Evolutionary conservation across 2,888 invertebrate genomes (phyloP).

Genomic region (Norana najaformis): DNA sequence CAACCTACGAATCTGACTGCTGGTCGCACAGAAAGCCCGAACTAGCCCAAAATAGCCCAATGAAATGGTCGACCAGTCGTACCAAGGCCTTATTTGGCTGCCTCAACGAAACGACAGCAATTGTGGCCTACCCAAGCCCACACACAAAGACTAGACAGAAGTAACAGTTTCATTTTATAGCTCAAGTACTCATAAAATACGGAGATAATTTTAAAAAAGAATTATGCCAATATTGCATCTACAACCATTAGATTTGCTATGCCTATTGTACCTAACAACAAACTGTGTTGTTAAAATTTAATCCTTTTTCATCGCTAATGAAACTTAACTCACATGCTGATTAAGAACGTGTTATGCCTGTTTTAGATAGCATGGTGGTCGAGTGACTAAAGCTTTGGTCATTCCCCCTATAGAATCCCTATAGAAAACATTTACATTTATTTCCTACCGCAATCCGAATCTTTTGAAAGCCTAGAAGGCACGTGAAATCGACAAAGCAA

Average conservation of each 20-base stretch:
- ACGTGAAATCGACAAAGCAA: not conserved
- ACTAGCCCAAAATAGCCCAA: not conserved
- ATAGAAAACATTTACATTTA: too few species aligned
- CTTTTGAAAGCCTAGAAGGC: not conserved
- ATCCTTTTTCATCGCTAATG: not conserved
- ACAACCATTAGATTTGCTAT: not conserved
- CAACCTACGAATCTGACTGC: constrained; percentile 13
- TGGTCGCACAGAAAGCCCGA: not conserved
- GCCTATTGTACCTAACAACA: not conserved
- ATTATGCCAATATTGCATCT: not conserved
- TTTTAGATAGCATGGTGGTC: too few species aligned
- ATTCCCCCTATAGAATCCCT: too few species aligned
- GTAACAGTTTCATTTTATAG: not conserved
- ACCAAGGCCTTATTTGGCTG: constrained; percentile 4
- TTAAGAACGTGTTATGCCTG: not conserved
- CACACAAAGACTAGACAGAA: not conserved
- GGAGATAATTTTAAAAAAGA: not conserved
- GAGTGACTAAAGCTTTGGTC: too few species aligned
- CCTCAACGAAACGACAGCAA: not conserved
- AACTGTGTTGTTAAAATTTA: not conserved
- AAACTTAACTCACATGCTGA: not conserved
- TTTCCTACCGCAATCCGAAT: not conserved
- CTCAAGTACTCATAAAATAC: not conserved
- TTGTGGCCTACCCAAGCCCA: not conserved
- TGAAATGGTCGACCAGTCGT: not conserved